Conservation (phyloP, 2,113 vertebrate species). For the Muntiacus muntjak region DNA sequence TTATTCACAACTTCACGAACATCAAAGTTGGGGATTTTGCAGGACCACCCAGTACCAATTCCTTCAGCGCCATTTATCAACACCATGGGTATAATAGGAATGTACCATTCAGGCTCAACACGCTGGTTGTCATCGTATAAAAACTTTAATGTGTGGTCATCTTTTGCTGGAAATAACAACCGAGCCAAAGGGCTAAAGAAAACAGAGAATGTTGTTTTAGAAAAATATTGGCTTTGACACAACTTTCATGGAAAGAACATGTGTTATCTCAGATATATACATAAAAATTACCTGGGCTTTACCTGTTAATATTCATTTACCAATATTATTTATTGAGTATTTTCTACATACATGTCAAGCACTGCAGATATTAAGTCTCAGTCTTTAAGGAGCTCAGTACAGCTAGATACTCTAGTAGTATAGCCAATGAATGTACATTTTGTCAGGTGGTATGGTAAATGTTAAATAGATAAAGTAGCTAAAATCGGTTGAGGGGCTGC, state of each 20-base stretch:
- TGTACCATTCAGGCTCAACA: conserved; percentile 98
- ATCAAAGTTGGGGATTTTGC: conserved; percentile 93
- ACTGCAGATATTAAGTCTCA: not conserved
- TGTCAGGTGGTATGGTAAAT: not conserved
- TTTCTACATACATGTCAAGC: not conserved
- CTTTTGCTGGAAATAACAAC: conserved; percentile 89
- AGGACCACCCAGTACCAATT: conserved; percentile 98
- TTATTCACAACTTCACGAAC: conserved; percentile 92
- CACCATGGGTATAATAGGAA: conserved; percentile 94
- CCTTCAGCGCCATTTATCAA: conserved; percentile 95
- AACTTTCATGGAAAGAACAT: not conserved
- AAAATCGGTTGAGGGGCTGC: not conserved
- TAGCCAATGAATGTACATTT: not conserved
- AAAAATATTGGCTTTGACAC: not conserved
- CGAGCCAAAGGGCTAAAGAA: conserved; percentile 87
- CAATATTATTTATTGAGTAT: not conserved
- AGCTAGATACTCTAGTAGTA: not conserved
- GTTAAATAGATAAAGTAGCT: not conserved
- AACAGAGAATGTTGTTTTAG: conserved; percentile 39
- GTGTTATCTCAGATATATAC: not conserved
- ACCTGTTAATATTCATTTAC: not conserved
- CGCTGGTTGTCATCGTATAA: conserved; percentile 96
- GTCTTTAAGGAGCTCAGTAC: not conserved
- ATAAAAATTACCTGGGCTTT: not conserved
- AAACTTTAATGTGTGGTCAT: conserved; percentile 92